Conservation (phyloP, 1,140 invertebrate species). For the Magallana ariakensis region DNA sequence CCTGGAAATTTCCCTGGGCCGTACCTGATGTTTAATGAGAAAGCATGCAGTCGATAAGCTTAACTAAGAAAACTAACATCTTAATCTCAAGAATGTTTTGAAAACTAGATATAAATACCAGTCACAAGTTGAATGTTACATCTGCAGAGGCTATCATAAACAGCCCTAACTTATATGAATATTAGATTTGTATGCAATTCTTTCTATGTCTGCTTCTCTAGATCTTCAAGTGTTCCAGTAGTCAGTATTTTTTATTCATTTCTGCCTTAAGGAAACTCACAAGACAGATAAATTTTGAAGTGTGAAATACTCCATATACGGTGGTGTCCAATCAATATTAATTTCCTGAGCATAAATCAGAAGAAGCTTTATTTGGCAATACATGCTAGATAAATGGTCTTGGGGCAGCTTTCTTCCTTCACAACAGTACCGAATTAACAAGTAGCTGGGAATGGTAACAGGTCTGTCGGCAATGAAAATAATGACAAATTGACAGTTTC, state of each 20-base stretch:
- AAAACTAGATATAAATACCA: slow-evolving; percentile 43
- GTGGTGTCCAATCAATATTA: background rate
- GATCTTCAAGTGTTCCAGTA: background rate
- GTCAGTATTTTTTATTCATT: background rate
- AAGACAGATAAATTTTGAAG: background rate
- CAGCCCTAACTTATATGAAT: slow-evolving; percentile 19
- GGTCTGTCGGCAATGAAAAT: too few species aligned
- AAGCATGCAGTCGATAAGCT: slow-evolving; percentile 30
- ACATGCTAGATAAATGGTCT: background rate
- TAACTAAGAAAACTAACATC: slow-evolving; percentile 42
- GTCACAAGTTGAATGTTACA: slow-evolving; percentile 33
- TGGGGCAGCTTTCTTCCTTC: background rate
- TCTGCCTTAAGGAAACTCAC: background rate
- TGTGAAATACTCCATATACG: slow-evolving; percentile 8
- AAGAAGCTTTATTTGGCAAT: background rate
- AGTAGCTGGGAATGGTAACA: too few species aligned
- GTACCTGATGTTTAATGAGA: slow-evolving; percentile 23
- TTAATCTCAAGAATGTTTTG: slow-evolving; percentile 42
- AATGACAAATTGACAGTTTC: too few species aligned
- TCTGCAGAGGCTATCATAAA: slow-evolving; percentile 29
- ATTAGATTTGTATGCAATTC: slow-evolving; percentile 16
- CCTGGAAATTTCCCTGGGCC: background rate
- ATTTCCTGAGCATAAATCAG: background rate
- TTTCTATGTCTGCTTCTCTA: background rate
- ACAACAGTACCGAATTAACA: too few species aligned